Conservation (phyloP, 2,888 invertebrate species). For the Arge pagana region DNA sequence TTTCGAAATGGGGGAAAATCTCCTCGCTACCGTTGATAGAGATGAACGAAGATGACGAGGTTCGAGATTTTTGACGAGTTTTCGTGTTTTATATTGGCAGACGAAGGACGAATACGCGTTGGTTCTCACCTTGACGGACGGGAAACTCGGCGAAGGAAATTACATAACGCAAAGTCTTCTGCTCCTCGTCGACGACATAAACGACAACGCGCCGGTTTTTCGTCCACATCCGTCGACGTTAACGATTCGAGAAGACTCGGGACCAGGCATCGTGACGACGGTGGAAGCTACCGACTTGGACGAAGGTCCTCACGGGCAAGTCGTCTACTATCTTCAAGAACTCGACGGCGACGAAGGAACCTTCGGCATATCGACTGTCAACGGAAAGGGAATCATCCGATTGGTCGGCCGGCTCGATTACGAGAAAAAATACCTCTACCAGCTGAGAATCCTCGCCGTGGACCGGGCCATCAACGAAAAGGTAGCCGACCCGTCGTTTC, state of each 20-base stretch:
- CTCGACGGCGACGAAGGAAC: slow-evolving; percentile 76
- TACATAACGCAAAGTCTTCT: slow-evolving; percentile 89
- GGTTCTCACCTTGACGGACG: slow-evolving; percentile 87
- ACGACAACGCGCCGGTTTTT: slow-evolving; percentile 89
- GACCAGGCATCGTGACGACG: slow-evolving; percentile 75
- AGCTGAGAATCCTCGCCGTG: slow-evolving; percentile 79
- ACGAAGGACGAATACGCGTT: slow-evolving; percentile 85
- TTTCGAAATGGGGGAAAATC: too few relatives aligned
- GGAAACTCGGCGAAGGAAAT: slow-evolving; percentile 83
- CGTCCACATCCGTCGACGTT: slow-evolving; percentile 83
- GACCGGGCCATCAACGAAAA: slow-evolving; percentile 72
- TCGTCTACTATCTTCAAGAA: slow-evolving; percentile 85
- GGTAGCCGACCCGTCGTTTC: slow-evolving; percentile 60
- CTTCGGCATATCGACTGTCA: slow-evolving; percentile 81
- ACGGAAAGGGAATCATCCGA: slow-evolving; percentile 83
- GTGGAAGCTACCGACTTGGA: slow-evolving; percentile 89
- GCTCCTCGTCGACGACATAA: slow-evolving; percentile 87
- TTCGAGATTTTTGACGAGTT: too few relatives aligned
- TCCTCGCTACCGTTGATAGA: too few relatives aligned
- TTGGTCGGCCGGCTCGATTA: slow-evolving; percentile 80
- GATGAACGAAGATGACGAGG: too few relatives aligned
- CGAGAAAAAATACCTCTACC: slow-evolving; percentile 84
- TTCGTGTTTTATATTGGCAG: slow-evolving; percentile 59
- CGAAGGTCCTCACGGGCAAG: slow-evolving; percentile 91
- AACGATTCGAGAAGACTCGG: slow-evolving; percentile 78